Conservation (phyloP, 2,797 vertebrate genomes). For the Girardinus metallicus region DNA sequence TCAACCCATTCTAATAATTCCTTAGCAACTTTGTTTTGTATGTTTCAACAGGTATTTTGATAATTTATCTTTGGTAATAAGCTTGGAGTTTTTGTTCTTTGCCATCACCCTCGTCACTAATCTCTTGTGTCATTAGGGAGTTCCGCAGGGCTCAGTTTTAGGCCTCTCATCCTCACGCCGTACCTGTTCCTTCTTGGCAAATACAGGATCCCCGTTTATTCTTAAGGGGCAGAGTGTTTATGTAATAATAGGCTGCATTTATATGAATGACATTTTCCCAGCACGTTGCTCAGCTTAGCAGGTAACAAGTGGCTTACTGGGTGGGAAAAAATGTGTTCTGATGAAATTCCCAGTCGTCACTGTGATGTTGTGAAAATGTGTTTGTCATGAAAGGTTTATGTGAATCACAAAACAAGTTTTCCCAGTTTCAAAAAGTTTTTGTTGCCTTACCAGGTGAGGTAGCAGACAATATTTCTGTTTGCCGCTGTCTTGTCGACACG, state of each 20-base stretch:
- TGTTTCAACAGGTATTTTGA: not conserved
- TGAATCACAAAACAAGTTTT: slow-evolving; percentile 56
- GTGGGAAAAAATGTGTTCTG: not conserved
- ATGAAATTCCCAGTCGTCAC: not conserved
- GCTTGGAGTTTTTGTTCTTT: not conserved
- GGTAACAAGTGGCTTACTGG: not conserved
- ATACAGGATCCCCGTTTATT: not conserved
- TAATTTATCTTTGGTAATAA: not conserved
- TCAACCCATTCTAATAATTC: not conserved
- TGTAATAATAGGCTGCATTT: not conserved
- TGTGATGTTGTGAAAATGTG: not conserved
- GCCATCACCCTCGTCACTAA: not conserved
- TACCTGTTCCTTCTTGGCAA: not conserved
- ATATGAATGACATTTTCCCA: not conserved
- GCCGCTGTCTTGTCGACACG: not conserved
- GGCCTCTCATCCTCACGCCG: not conserved
- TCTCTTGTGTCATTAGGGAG: not conserved
- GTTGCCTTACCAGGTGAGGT: slow-evolving; percentile 17
- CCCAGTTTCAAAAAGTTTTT: slow-evolving; percentile 16
- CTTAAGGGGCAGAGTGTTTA: not conserved
- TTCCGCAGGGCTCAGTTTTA: not conserved
- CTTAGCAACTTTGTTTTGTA: not conserved
- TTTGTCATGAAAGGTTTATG: not conserved
- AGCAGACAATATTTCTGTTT: not conserved
- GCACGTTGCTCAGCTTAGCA: not conserved